Base-by-base conservation (phyloP, 2,888 invertebrate species). In the Philopedon plagiatum region DNA sequence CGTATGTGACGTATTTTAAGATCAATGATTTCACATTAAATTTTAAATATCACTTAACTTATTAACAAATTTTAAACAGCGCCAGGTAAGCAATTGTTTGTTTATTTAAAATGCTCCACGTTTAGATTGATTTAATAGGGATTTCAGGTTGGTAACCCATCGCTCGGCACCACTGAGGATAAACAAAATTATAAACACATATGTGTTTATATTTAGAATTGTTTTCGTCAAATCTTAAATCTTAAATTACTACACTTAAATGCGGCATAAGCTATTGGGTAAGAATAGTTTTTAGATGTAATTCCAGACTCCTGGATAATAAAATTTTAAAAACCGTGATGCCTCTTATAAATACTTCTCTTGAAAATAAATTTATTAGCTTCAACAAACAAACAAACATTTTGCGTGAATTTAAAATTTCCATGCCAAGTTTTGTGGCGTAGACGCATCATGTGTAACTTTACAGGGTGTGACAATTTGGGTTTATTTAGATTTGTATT, bases 141-240 rank as follows among this genome's bases (percentile, higher is more conserved):
- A 29, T 54, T 54, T 54, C 29, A 29, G 18, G 51, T 54, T 51
- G 51, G 15, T 51, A 66, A 56, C 61, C 61, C 39, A 66, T 69
- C 64, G 41, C 49, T 54, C 68, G 37, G 32, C 65, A 64, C 68
- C 68, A 70, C 66, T 66, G 73, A 44, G 54, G 68, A 69, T 69
- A 71, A 71, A 69, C 72, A 75, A 75, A 73, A 70, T 73, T 73
- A 71, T 75, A 74, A 68, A 74, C 71, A 74, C 74, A 71, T 65
- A 67, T 74, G 71, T 74, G 61, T 74, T 74, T 74, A 74, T 74
- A 74, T 74, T 74, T 74, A 74, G 74, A 71, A 71, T 74, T 74
- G 71, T 71, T 74, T 74, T 74, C 74, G 71, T 71, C 73, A 74
- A 71, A 74, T 71, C 71, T 64, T 71, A 70, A 73, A 73, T 68